Base-by-base conservation (phyloP, 2,888 invertebrate species). In the Heliconius cydno region DNA sequence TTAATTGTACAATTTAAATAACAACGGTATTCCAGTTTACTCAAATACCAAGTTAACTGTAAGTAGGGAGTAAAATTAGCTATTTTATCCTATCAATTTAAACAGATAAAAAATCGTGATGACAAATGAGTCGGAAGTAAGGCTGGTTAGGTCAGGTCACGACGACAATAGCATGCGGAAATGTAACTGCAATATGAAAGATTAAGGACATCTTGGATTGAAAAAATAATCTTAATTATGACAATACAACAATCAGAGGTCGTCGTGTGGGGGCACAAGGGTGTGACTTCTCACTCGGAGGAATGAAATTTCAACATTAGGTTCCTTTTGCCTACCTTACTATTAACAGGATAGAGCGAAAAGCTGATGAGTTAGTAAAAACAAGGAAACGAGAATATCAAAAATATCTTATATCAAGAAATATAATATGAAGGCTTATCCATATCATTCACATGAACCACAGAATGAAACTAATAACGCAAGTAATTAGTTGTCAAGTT, bases 111-210 rank as follows among this genome's bases (percentile, higher is more conserved):
- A 57, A 66, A 73, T 68, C 78, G 78, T 78, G 67, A 74, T 74
- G 73, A 78, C 67, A 60, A 74, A 74, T 78, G 28, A 60, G 66
- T 78, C 78, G 78, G 78, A 78, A 78, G 67, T 25, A 68, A 74
- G 2, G 52, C 66, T 70, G 57, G 76, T 63, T 70, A 63, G 52
- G 79, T 30, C 34, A 71, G 57, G 76, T 79, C 79, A 79, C 71
- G 79, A 71, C 71, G 65, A 76, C 76, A 79, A 79, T 76, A 66
- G 76, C 76, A 57, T 28, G 57, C 41, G 79, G 74, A 79, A 75
- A 79, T 78, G n/a, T 63, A 41, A 46, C 68, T 46, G 25, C 22
- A 66, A 19, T 52, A 12, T 73, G 73, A 73, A 73, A 57, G 75
- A 79, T 78, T 74, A 74, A 73, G 68, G 60, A 79, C 41, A 60